A percentile compares a stretch with the other conserved stretches of the same genome.
Evolutionary conservation across 2,113 vertebrate species (phyloP).

Genomic region (Vulpes vulpes): DNA sequence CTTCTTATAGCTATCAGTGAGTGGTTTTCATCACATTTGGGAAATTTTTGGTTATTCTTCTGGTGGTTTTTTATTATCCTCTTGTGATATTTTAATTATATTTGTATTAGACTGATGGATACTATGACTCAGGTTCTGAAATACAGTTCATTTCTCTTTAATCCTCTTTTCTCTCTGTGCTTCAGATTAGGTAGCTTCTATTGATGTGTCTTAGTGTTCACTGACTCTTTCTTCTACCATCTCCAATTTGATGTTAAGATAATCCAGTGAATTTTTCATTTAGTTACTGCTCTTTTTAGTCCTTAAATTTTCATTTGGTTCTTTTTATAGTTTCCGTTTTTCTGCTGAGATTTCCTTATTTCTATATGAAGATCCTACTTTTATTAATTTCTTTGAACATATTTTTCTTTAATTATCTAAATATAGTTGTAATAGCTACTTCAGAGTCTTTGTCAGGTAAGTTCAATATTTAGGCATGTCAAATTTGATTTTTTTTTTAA

Average conservation of each 20-base stretch:
- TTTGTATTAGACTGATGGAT: neutral
- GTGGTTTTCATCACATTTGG: constrained; percentile 14
- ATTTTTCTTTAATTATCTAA: constrained; percentile 41
- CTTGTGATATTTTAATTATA: neutral
- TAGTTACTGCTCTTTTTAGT: neutral
- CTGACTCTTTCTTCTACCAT: neutral
- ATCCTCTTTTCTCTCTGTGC: neutral
- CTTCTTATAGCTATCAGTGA: neutral
- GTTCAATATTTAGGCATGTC: neutral
- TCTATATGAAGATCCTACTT: neutral
- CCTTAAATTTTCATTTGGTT: neutral
- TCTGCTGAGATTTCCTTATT: constrained; percentile 4
- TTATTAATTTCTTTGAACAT: constrained; percentile 13
- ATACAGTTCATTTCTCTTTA: neutral
- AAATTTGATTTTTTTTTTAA: neutral
- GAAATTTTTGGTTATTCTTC: neutral
- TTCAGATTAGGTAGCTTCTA: neutral
- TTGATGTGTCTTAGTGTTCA: neutral
- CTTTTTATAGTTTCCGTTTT: neutral
- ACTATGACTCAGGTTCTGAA: neutral
- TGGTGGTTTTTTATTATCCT: neutral
- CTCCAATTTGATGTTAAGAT: neutral
- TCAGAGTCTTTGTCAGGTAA: neutral
- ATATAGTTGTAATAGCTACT: neutral
- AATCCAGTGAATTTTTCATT: neutral